These are phyloP conservation scores for Cairina moschata DNA, from an alignment of 2,113 vertebrate species.

Conservation along the genomic window DNA sequence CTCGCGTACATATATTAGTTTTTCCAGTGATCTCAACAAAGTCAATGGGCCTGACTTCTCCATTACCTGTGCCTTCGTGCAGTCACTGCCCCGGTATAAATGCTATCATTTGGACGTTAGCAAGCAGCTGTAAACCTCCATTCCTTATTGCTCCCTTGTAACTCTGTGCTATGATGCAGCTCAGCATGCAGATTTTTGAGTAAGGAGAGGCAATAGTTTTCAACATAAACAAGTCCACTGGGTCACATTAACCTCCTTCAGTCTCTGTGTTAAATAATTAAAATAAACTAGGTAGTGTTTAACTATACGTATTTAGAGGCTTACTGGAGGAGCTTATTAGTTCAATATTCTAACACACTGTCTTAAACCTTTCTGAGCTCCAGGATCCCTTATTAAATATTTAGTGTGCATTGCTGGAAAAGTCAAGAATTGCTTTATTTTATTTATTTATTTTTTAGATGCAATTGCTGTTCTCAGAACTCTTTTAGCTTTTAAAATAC, in stretches of 20 bases:
- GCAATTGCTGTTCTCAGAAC: conserved; percentile 20
- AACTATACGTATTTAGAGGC: conserved; percentile 54
- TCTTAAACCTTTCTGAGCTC: conserved; percentile 58
- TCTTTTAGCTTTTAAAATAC: neutral
- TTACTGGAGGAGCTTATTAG: conserved; percentile 51
- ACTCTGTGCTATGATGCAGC: conserved; percentile 42
- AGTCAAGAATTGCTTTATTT: conserved; percentile 60
- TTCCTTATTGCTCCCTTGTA: conserved; percentile 47
- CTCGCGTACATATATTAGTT: neutral
- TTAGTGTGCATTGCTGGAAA: conserved; percentile 44
- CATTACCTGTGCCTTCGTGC: neutral
- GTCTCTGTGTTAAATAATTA: conserved; percentile 46
- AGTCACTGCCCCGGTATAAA: neutral
- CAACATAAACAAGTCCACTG: conserved; percentile 57
- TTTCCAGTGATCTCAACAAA: neutral
- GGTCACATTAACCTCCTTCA: conserved; percentile 63
- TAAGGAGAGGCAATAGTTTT: conserved; percentile 59
- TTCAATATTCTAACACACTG: conserved; percentile 43
- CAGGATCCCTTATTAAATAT: conserved; percentile 58
- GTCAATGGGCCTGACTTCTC: neutral
- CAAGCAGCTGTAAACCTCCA: conserved; percentile 30
- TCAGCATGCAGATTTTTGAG: conserved; percentile 64
- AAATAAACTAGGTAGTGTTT: conserved; percentile 58
- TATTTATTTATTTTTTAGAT: conserved; percentile 40
- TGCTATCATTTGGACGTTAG: neutral